Evolutionary conservation across 2,797 vertebrate species (phyloP).

Genomic region (Urocyon cinereoargenteus): DNA sequence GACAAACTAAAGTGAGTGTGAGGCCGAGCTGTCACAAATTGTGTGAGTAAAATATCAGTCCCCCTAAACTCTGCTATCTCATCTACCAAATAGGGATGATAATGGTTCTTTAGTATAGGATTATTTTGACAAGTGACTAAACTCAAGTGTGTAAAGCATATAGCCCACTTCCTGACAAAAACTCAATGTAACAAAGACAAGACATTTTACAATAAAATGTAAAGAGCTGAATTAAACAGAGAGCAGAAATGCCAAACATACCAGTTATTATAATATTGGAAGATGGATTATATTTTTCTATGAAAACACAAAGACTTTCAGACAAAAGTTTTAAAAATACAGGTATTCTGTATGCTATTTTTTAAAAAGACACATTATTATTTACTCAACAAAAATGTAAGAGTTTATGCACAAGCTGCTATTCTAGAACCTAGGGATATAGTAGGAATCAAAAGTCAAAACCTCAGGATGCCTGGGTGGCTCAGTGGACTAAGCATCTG

Average conservation of each 20-base stretch:
- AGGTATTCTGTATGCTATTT: not conserved
- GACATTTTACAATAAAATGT: not conserved
- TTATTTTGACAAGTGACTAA: not conserved
- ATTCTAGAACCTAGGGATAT: not conserved
- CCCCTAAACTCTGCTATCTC: not conserved
- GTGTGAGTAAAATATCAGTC: not conserved
- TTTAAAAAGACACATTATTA: not conserved
- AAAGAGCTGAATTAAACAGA: constrained; percentile 6
- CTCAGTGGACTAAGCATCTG: not conserved
- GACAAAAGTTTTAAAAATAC: not conserved
- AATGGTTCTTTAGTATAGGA: not conserved
- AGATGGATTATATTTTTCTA: not conserved
- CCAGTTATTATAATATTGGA: not conserved
- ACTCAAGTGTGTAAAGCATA: not conserved
- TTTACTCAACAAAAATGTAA: constrained; percentile 8
- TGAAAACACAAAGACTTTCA: not conserved
- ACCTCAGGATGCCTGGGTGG: not conserved
- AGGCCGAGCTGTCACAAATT: not conserved
- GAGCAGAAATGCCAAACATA: not conserved
- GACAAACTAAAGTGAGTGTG: constrained; percentile 13
- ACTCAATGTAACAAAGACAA: not conserved
- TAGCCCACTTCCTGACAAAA: not conserved
- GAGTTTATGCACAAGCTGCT: not conserved
- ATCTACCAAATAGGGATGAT: not conserved
- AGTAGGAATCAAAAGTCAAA: constrained; percentile 3